Evolutionary conservation across 2,888 invertebrate species (phyloP).

Genomic region (Timema podura): DNA sequence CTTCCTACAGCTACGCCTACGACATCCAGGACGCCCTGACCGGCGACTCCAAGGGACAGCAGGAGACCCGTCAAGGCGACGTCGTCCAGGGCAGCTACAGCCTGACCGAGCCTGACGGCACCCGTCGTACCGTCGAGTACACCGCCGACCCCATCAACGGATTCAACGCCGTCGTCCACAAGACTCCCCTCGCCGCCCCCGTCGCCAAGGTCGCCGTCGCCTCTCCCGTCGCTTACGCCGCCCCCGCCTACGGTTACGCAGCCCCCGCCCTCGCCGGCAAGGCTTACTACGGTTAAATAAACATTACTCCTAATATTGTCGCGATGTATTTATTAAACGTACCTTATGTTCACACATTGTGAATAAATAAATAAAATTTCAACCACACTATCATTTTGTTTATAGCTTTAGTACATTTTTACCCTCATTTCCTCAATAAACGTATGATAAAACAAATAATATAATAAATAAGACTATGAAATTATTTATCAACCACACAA

Average conservation of each 20-base stretch:
- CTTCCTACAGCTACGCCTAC: slow-evolving; percentile 30
- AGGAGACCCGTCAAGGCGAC: slow-evolving; percentile 28
- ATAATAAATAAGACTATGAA: too few relatives aligned
- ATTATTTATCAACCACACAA: too few relatives aligned
- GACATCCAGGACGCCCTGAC: slow-evolving; percentile 29
- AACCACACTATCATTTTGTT: too few relatives aligned
- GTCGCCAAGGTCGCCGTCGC: slow-evolving; percentile 25
- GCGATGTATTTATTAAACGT: too few relatives aligned
- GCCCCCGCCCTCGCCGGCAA: slow-evolving; percentile 20
- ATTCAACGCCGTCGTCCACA: slow-evolving; percentile 31
- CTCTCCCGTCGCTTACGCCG: slow-evolving; percentile 23
- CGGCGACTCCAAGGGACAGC: slow-evolving; percentile 29
- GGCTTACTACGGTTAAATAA: background rate
- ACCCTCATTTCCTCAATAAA: too few relatives aligned
- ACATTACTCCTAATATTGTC: too few relatives aligned
- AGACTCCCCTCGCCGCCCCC: slow-evolving; percentile 15
- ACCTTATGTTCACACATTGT: too few relatives aligned
- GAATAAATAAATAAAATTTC: too few relatives aligned
- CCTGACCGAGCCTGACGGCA: slow-evolving; percentile 28
- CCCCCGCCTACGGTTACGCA: slow-evolving; percentile 19
- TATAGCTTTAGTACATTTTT: too few relatives aligned
- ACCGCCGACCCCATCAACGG: slow-evolving; percentile 31
- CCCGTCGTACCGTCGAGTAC: slow-evolving; percentile 29
- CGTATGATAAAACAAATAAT: too few relatives aligned
- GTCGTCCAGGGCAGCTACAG: slow-evolving; percentile 29